Conservation (phyloP, 2,888 invertebrate genomes). For the Xestoiulus laeticollis region DNA sequence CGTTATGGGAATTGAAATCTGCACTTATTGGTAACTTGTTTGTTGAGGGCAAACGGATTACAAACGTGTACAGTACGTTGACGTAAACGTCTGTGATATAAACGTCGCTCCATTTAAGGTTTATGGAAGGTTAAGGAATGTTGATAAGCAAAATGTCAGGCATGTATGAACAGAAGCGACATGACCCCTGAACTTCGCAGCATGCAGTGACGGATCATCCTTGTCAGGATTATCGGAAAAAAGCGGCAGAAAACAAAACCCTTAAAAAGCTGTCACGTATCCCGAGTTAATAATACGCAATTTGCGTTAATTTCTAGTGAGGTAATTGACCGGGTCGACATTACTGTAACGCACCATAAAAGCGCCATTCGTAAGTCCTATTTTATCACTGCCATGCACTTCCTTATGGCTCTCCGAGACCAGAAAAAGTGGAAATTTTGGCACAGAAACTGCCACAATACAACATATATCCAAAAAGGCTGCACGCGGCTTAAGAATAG, state of each 20-base stretch:
- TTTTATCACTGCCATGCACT: neutral
- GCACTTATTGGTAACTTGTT: neutral
- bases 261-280: neutral
- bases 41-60: neutral
- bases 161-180: too few relatives aligned
- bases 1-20: neutral
- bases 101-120: too few relatives aligned
- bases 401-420: neutral
- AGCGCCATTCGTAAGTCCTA: neutral
- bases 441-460: neutral
- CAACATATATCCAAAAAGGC: neutral
- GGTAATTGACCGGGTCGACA: conserved; percentile 16
- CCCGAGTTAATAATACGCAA: neutral
- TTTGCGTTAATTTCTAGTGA: conserved; percentile 18
- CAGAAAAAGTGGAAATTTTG: neutral
- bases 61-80: neutral
- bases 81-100: neutral
- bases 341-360: conserved; percentile 15
- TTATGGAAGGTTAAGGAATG: too few relatives aligned
- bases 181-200: neutral
- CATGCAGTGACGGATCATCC: too few relatives aligned
- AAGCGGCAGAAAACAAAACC: neutral
- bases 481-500: neutral
- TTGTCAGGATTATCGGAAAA: too few relatives aligned
- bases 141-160: too few relatives aligned